phyloP scores from a whole-genome alignment of 2,888 invertebrate species.

The Thumatha senex region DNA sequence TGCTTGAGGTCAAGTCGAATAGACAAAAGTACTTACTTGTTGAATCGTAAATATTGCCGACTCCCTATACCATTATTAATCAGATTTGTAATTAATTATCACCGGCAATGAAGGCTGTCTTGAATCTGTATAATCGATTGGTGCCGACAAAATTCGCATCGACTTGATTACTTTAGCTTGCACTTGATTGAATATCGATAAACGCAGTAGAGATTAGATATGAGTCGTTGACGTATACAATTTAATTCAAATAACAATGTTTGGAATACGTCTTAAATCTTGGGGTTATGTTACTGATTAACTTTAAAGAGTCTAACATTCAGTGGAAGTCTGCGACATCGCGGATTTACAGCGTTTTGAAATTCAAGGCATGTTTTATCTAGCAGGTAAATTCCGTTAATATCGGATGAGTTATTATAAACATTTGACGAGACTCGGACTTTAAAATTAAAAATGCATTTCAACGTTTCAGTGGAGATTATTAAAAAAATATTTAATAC shows the following conservation, averaged over 20 bases:
- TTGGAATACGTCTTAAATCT: neutral
- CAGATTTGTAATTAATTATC: conserved; percentile 31
- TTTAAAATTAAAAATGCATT: too few species aligned
- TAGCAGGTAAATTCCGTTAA: too few species aligned
- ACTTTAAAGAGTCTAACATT: too few species aligned
- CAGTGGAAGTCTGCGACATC: too few species aligned
- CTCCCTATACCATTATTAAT: conserved; percentile 4
- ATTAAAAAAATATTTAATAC: too few species aligned
- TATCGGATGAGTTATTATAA: too few species aligned
- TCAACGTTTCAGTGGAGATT: too few species aligned
- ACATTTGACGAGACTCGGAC: too few species aligned
- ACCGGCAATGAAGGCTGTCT: conserved; percentile 22
- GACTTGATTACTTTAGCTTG: conserved; percentile 31
- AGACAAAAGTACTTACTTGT: conserved; percentile 15
- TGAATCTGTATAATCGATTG: conserved; percentile 32
- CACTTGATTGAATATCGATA: conserved; percentile 32
- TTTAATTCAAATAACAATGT: conserved; percentile 19
- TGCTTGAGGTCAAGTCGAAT: conserved; percentile 23
- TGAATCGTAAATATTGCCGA: too few species aligned
- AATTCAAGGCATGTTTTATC: too few species aligned
- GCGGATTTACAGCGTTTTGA: too few species aligned
- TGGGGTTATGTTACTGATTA: too few species aligned
- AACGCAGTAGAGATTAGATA: conserved; percentile 27
- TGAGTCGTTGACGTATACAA: conserved; percentile 21
- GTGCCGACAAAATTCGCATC: conserved; percentile 28